Evolutionary conservation across 2,888 invertebrate genomes (phyloP).

Genomic region (Anthrax anthrax): DNA sequence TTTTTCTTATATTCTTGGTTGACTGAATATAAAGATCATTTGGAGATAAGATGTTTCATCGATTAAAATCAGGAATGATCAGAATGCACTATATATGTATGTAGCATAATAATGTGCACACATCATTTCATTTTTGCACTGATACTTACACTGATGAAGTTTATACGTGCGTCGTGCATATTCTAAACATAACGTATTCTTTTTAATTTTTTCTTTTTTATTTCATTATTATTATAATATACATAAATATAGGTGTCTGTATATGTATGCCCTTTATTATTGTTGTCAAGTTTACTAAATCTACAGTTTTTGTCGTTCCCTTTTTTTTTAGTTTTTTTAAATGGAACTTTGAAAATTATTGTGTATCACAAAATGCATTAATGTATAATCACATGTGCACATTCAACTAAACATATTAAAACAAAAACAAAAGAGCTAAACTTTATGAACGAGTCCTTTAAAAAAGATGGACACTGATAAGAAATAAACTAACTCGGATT

Average conservation of each 20-base stretch:
- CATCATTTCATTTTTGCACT: not conserved
- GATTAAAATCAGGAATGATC: conserved; percentile 6
- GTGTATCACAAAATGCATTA: not conserved
- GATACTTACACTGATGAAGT: too few relatives aligned
- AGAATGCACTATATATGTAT: too few relatives aligned
- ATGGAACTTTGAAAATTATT: not conserved
- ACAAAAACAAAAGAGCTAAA: too few relatives aligned
- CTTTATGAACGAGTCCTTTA: conserved; percentile 4
- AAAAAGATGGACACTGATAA: conserved; percentile 6
- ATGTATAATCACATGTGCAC: too few relatives aligned
- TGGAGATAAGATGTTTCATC: conserved; percentile 7
- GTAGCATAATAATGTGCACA: not conserved
- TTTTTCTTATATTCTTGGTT: conserved; percentile 1
- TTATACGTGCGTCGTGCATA: too few relatives aligned
- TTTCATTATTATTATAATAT: too few relatives aligned
- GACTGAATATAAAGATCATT: conserved; percentile 3
- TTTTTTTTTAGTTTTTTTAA: too few relatives aligned
- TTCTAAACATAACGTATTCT: too few relatives aligned
- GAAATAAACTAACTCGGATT: not conserved
- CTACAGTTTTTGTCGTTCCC: conserved; percentile 2
- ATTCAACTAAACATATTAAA: too few relatives aligned
- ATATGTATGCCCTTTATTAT: too few relatives aligned
- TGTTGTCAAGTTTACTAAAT: conserved; percentile 1
- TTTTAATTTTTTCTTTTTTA: too few relatives aligned
- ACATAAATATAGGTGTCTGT: too few relatives aligned